A percentile compares a stretch with the other conserved stretches of the same genome.
These are phyloP conservation scores for Liposcelis brunnea DNA, from an alignment of 2,888 invertebrate genomes.

Conservation along the genomic window DNA sequence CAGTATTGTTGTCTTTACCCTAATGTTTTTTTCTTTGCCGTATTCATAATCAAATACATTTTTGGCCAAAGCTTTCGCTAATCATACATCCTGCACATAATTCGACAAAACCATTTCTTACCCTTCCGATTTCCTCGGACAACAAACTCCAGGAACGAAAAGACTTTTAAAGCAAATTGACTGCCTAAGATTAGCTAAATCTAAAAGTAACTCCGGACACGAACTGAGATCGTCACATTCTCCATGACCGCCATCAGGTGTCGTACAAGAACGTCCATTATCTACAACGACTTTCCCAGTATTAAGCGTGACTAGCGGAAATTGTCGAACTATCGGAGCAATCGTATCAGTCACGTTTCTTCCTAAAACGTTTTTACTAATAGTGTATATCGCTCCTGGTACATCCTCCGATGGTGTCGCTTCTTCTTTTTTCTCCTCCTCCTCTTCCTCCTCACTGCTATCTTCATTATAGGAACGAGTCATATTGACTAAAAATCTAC, in stretches of 20 bases:
- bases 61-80: too few species aligned
- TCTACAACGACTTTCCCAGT: conserved; percentile 20
- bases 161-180: conserved; percentile 81
- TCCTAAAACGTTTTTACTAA: conserved; percentile 62
- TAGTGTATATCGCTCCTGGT: conserved; percentile 58
- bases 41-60: too few species aligned
- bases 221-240: conserved; percentile 76
- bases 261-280: conserved; percentile 49
- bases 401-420: conserved; percentile 35
- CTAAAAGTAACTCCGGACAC: conserved; percentile 67
- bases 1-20: too few species aligned
- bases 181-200: conserved; percentile 62
- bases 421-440: conserved; percentile 25
- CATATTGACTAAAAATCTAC: conserved; percentile 69
- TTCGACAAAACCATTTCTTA: not conserved
- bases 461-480: conserved; percentile 26
- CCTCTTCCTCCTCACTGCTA: conserved; percentile 26
- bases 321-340: conserved; percentile 47
- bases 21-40: too few species aligned
- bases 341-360: conserved; percentile 66
- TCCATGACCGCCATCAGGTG: conserved; percentile 62
- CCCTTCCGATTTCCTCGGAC: conserved; percentile 34
- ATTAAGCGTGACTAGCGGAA: conserved; percentile 24
- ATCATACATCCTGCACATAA: too few species aligned
- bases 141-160: conserved; percentile 84